Base-by-base conservation (phyloP, 2,113 vertebrate genomes). In the Alethe castanea region DNA sequence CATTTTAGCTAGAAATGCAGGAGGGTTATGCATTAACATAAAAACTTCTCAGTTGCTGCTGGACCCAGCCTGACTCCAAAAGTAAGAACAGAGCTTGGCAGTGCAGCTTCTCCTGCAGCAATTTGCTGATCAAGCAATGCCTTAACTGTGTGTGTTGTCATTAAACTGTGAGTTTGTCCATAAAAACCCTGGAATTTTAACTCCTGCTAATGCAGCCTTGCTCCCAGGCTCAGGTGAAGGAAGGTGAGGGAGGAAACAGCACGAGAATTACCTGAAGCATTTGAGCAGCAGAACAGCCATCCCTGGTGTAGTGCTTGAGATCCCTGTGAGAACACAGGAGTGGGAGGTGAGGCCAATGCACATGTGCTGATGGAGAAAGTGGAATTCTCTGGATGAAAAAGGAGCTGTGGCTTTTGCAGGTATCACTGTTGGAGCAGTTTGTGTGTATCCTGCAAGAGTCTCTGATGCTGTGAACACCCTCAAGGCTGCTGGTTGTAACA, bases 371-470 rank as follows among this genome's bases (percentile, higher is more conserved):
- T 45, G 2, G 4, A 56, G 61, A 29, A 89, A 22, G 36, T 79
- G 53, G 31, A 73, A 60, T 65, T 67, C 29, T 66, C 19, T 66
- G 14, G 8, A 2, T 71, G 38, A 20, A 59, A 84, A 57, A 25
- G 61, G 42, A 62, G 40, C 45, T 90, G 53, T 45, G 54, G 15
- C 92, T 95, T 52, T 98, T 83, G 7, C 90, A 99, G 99, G 98
- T 45, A 96, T 99, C 64, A 98, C 98, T 5, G 98, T 97, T 0
- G 99, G 97, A 47, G 99, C 99, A 0, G 98, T 99, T 23, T 99
- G 99, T 88, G 99, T 99, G 23, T 99, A 99, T 89, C 98, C 99
- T 0, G 97, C 99, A 11, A 98, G 99, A 12, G 99, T 99, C 29
- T 74, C 95, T 0, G 98, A 99, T 42, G 99, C 99, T 3, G 98